Conservation (phyloP, 2,888 invertebrate species). For the Listrodromus nycthemerus region DNA sequence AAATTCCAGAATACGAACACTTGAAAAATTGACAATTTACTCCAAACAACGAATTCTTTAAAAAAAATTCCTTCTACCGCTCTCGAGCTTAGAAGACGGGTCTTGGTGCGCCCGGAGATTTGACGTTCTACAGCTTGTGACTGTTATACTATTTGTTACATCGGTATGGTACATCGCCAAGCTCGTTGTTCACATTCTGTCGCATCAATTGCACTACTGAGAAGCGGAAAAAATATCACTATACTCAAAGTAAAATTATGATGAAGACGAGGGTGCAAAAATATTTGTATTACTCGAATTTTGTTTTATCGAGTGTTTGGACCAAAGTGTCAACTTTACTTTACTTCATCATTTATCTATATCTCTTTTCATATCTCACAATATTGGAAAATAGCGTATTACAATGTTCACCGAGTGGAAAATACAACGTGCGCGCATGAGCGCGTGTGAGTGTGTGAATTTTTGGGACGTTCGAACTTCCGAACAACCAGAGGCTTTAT, state of each 20-base stretch:
- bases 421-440: conserved; percentile 72
- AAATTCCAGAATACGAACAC: background rate
- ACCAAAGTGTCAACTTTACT: background rate
- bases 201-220: background rate
- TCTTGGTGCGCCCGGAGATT: background rate
- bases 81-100: background rate
- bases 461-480: conserved; percentile 43
- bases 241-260: background rate
- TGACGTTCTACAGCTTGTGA: background rate
- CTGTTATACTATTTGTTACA: background rate
- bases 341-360: conserved; percentile 26
- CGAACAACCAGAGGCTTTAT: conserved; percentile 20
- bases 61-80: background rate
- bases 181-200: background rate
- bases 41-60: background rate
- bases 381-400: conserved; percentile 80
- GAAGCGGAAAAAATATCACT: background rate
- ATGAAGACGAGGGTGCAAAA: background rate
- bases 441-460: conserved; percentile 36
- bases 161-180: background rate
- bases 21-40: conserved; percentile 1
- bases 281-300: background rate
- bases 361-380: conserved; percentile 51
- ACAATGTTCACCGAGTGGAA: conserved; percentile 80
- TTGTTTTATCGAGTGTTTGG: conserved; percentile 2